Evolutionary conservation across 2,113 vertebrate species (phyloP).

Genomic region (Chamaea fasciata): DNA sequence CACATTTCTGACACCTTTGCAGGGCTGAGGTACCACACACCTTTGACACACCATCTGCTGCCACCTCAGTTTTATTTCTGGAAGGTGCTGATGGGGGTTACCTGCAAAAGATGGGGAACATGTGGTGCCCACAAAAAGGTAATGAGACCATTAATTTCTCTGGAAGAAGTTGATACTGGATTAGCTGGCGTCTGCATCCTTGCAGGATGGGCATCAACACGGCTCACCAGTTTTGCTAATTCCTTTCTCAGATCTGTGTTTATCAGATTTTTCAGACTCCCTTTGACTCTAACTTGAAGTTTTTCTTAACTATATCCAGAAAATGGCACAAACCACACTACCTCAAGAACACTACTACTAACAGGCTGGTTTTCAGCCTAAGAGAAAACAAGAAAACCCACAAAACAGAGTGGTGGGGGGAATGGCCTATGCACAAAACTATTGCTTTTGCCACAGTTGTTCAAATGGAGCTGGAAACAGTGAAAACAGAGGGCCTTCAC

Average conservation of each 20-base stretch:
- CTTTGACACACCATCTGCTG: neutral
- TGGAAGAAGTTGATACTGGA: neutral
- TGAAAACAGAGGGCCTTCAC: neutral
- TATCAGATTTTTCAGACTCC: neutral
- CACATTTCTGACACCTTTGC: neutral
- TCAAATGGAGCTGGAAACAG: neutral
- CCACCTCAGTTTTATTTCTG: neutral
- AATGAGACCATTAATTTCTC: neutral
- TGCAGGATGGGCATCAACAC: neutral
- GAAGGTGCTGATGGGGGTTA: neutral
- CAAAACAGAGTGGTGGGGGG: neutral
- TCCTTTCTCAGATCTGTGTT: neutral
- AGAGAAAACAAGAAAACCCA: neutral
- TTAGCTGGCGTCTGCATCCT: neutral
- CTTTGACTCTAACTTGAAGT: neutral
- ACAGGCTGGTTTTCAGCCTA: neutral
- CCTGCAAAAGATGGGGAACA: neutral
- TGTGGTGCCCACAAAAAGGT: neutral
- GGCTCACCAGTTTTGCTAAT: neutral
- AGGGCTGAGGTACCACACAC: neutral
- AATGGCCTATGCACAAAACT: neutral
- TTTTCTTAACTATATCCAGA: neutral
- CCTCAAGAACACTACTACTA: neutral
- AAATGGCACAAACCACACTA: neutral
- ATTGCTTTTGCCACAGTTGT: neutral